Conservation (phyloP, 2,113 vertebrate genomes). For the Puffinus mauretanicus region DNA sequence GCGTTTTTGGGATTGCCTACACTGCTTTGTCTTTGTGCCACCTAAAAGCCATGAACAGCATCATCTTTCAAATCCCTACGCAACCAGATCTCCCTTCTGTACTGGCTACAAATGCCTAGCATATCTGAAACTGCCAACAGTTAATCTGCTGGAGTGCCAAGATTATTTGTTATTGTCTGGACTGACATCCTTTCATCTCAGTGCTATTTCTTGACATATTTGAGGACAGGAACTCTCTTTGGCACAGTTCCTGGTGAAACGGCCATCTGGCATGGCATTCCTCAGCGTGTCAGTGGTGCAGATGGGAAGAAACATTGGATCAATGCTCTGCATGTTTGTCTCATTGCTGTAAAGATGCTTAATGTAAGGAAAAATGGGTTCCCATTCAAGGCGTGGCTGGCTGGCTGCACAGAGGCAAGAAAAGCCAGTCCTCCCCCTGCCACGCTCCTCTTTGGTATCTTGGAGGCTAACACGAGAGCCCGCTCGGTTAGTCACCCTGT, state of each 20-base stretch:
- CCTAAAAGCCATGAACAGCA: not conserved
- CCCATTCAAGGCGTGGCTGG: not conserved
- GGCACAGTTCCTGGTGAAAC: not conserved
- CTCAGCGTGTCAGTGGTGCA: not conserved
- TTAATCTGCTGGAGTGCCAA: not conserved
- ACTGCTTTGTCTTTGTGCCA: not conserved
- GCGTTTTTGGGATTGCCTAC: not conserved
- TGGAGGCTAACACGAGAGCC: not conserved
- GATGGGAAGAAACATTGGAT: not conserved
- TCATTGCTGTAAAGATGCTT: not conserved
- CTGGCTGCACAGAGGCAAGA: not conserved
- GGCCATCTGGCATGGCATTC: not conserved
- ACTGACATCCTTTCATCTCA: not conserved
- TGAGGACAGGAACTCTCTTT: constrained; percentile 7
- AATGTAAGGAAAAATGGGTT: not conserved
- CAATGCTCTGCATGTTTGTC: not conserved
- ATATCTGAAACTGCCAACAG: not conserved
- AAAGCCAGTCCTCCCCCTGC: not conserved
- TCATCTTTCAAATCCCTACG: not conserved
- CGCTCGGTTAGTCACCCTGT: not conserved
- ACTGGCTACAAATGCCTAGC: not conserved
- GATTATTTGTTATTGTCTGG: not conserved
- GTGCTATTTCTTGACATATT: not conserved
- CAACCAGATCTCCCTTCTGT: not conserved
- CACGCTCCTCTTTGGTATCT: not conserved